These are phyloP conservation scores for Drosophila algonquin DNA, from an alignment of 2,888 invertebrate genomes.

Conservation along the genomic window DNA sequence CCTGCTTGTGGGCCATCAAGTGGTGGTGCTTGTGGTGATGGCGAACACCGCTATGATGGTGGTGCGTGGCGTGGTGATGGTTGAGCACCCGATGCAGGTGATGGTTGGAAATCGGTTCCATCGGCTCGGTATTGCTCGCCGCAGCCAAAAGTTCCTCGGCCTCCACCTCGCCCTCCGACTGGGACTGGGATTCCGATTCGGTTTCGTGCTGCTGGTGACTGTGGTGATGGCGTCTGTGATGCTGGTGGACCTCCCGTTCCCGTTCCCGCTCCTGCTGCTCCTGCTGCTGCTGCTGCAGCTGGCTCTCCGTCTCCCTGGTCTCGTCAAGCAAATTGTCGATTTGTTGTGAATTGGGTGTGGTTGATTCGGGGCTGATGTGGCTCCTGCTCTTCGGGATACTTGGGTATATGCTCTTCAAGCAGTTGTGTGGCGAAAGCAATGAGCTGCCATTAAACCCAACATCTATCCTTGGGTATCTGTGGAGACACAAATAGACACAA, in stretches of 20 bases:
- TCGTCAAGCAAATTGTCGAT: slow-evolving; percentile 78
- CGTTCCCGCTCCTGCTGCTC: not conserved
- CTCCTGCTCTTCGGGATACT: slow-evolving; percentile 24
- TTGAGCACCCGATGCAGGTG: slow-evolving; percentile 28
- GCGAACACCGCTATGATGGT: slow-evolving; percentile 41
- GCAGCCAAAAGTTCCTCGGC: slow-evolving; percentile 45
- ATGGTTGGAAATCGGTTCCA: slow-evolving; percentile 33
- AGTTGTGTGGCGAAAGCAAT: slow-evolving; percentile 54
- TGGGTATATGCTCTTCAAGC: slow-evolving; percentile 50
- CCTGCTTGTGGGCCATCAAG: slow-evolving; percentile 43
- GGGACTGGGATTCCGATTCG: slow-evolving; percentile 25
- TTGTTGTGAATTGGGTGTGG: slow-evolving; percentile 76
- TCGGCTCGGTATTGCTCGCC: slow-evolving; percentile 35
- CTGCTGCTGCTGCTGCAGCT: slow-evolving; percentile 16
- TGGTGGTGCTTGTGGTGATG: slow-evolving; percentile 51
- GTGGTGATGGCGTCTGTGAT: slow-evolving; percentile 63
- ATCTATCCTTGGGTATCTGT: slow-evolving; percentile 82
- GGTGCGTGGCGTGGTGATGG: slow-evolving; percentile 62
- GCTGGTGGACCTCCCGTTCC: slow-evolving; percentile 48
- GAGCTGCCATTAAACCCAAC: slow-evolving; percentile 74
- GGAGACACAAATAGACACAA: slow-evolving; percentile 2
- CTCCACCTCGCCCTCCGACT: slow-evolving; percentile 28
- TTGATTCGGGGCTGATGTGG: slow-evolving; percentile 58
- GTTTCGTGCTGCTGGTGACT: slow-evolving; percentile 24
- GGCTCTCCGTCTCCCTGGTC: slow-evolving; percentile 47